Evolutionary conservation across 1,140 invertebrate species (phyloP).

Genomic region (Halictus rubicundus): DNA sequence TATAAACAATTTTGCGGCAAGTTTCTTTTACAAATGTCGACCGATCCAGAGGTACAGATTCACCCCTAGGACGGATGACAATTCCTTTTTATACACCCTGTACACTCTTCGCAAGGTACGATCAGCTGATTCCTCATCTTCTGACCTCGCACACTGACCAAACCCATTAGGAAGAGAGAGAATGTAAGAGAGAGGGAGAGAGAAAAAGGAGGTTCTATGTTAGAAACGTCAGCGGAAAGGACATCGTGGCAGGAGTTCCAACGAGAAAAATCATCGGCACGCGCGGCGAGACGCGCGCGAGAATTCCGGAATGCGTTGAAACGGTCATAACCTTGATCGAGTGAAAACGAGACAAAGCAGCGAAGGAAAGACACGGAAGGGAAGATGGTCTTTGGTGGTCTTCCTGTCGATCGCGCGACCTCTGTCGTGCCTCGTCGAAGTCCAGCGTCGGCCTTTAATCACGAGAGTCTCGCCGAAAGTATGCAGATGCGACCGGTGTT

Average conservation of each 20-base stretch:
- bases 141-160: not conserved
- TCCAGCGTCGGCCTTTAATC: slow-evolving; percentile 7
- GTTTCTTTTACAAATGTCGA: too few species aligned
- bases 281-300: not conserved
- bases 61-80: too few species aligned
- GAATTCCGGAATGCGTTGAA: not conserved
- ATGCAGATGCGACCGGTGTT: slow-evolving; percentile 20
- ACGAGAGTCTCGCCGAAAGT: slow-evolving; percentile 29
- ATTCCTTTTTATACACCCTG: too few species aligned
- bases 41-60: too few species aligned
- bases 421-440: too few species aligned
- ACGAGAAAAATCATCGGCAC: not conserved
- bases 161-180: not conserved
- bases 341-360: not conserved
- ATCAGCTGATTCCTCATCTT: not conserved
- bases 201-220: not conserved
- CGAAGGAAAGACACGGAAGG: too few species aligned
- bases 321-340: not conserved
- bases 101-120: not conserved
- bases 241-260: not conserved
- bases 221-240: not conserved
- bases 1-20: too few species aligned
- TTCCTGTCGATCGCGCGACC: too few species aligned
- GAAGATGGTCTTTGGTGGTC: not conserved
- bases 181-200: not conserved